Percentiles rank a stretch among this genome's conserved stretches.
These are phyloP conservation scores for Larimichthys crocea DNA, from an alignment of 2,113 vertebrate species.

Conservation along the genomic window DNA sequence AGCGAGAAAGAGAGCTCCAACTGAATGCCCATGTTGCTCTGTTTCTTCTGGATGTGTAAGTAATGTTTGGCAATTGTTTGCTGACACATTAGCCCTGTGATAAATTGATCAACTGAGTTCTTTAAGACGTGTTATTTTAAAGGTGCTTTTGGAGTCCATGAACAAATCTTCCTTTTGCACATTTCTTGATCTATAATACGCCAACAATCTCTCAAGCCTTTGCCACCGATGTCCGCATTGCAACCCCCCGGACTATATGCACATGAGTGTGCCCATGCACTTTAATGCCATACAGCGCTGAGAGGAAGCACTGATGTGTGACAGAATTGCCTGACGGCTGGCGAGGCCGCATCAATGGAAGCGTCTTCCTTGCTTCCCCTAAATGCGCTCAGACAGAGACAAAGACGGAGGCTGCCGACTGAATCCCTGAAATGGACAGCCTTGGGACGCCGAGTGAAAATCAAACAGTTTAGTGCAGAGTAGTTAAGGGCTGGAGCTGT, in stretches of 20 bases:
- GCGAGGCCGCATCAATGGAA: constrained; percentile 54
- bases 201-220: constrained; percentile 13
- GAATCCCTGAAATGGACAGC: constrained; percentile 68
- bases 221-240: constrained; percentile 11
- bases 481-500: constrained; percentile 27
- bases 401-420: constrained; percentile 63
- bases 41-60: constrained; percentile 50
- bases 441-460: constrained; percentile 56
- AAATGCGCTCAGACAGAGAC: constrained; percentile 73
- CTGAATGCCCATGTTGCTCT: constrained; percentile 20
- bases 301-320: constrained; percentile 57
- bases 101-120: neutral
- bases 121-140: constrained; percentile 1
- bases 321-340: constrained; percentile 53
- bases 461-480: constrained; percentile 62
- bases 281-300: constrained; percentile 47
- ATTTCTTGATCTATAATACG: constrained; percentile 4
- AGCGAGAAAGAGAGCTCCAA: constrained; percentile 28
- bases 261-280: constrained; percentile 31
- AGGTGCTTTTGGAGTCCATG: neutral
- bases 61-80: constrained; percentile 42
- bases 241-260: constrained; percentile 35
- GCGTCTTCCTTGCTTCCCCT: constrained; percentile 54
- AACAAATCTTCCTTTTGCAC: neutral
- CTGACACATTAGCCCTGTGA: constrained; percentile 33